Percentiles rank a stretch among this genome's conserved stretches.
These are phyloP conservation scores for Cyprinodon diabolis DNA, from an alignment of 2,797 vertebrate species.

Conservation along the genomic window DNA sequence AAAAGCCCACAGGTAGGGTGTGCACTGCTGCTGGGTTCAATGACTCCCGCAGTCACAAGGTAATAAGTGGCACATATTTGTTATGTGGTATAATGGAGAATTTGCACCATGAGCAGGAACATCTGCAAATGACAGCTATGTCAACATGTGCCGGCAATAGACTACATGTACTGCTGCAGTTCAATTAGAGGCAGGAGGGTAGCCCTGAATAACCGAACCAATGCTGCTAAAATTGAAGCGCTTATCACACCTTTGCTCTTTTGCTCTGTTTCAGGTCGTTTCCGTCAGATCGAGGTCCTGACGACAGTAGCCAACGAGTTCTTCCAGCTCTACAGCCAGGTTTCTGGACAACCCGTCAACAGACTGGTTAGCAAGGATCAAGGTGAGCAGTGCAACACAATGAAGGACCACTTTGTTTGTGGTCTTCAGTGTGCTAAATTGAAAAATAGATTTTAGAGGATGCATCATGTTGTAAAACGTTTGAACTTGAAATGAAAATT, in stretches of 20 bases:
- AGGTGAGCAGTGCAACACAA: slow-evolving; percentile 36
- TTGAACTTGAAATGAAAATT: too few species aligned
- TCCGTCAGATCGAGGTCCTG: slow-evolving; percentile 97
- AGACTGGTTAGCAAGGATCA: slow-evolving; percentile 84
- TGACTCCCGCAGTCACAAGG: background rate
- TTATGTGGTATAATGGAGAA: background rate
- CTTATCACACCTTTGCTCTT: background rate
- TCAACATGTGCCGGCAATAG: background rate
- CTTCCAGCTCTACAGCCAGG: slow-evolving; percentile 95
- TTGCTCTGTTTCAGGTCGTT: slow-evolving; percentile 85
- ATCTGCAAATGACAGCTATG: background rate
- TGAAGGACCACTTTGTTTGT: too few species aligned
- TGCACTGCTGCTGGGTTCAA: background rate
- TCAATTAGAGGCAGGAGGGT: background rate
- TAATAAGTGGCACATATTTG: background rate
- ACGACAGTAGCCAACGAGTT: slow-evolving; percentile 97
- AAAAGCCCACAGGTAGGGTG: background rate
- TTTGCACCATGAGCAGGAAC: background rate
- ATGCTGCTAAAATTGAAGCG: background rate
- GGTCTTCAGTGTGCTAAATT: too few species aligned
- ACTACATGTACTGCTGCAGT: background rate
- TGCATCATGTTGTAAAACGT: too few species aligned
- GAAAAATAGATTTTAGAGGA: too few species aligned
- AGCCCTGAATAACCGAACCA: background rate
- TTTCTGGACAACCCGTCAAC: slow-evolving; percentile 91